phyloP scores from a whole-genome alignment of 2,113 vertebrate genomes.

The Engraulis encrasicolus region DNA sequence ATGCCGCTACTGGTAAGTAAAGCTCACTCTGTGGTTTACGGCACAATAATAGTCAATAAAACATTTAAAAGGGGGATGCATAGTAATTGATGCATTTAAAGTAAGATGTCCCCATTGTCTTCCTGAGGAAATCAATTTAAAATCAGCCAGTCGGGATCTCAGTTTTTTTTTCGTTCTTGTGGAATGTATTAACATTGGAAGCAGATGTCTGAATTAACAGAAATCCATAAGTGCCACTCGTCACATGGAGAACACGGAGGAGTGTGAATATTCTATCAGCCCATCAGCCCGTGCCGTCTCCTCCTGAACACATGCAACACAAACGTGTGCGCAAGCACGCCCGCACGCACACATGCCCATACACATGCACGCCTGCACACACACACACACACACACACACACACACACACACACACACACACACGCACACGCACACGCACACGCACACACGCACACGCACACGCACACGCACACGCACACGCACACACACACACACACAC shows the following conservation, averaged over 20 bases:
- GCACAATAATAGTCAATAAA: background rate
- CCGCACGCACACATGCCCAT: background rate
- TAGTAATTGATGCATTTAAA: constrained; percentile 34
- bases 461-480: background rate
- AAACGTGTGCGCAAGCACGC: background rate
- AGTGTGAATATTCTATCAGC: constrained; percentile 41
- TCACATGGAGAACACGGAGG: constrained; percentile 41
- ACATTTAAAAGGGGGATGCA: background rate
- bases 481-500: background rate
- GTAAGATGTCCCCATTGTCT: constrained; percentile 52
- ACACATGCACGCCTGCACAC: background rate
- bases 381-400: background rate
- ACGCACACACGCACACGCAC: background rate
- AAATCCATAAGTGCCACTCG: constrained; percentile 59
- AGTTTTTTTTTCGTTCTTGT: constrained; percentile 51
- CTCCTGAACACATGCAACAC: background rate
- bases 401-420: background rate
- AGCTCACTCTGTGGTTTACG: background rate
- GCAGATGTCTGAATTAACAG: constrained; percentile 63
- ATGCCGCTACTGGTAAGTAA: background rate
- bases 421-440: background rate
- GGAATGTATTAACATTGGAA: constrained; percentile 69
- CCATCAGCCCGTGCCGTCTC: background rate
- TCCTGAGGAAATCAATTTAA: constrained; percentile 59
- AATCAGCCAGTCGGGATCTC: constrained; percentile 43